A percentile compares a stretch with the other conserved stretches of the same genome.
phyloP scores from a whole-genome alignment of 2,797 vertebrate species.

The Steatocranus sp. region DNA sequence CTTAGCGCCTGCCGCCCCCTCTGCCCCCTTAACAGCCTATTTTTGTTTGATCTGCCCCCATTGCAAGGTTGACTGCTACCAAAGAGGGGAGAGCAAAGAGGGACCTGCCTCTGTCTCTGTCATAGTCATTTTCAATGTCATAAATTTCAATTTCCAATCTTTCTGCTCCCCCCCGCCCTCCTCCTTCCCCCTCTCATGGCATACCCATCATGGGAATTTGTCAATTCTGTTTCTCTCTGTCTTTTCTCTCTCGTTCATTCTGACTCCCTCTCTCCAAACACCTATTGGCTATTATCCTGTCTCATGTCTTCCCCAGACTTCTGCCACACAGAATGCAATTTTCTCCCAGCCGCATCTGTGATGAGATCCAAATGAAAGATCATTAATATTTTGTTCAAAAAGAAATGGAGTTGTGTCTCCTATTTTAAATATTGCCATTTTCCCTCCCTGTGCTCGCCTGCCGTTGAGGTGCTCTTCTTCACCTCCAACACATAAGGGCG shows the following conservation, averaged over 20 bases:
- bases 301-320: conserved; percentile 80
- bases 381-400: conserved; percentile 83
- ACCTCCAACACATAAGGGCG: conserved; percentile 34
- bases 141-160: conserved; percentile 82
- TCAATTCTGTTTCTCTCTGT: conserved; percentile 78
- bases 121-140: conserved; percentile 87
- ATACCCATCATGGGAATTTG: conserved; percentile 80
- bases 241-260: conserved; percentile 60
- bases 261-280: conserved; percentile 69
- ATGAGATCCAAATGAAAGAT: conserved; percentile 89
- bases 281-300: conserved; percentile 93
- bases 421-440: conserved; percentile 67
- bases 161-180: conserved; percentile 24
- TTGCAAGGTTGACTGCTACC: conserved; percentile 83
- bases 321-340: conserved; percentile 85
- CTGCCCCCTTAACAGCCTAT: conserved; percentile 74
- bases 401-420: conserved; percentile 67
- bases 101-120: conserved; percentile 72
- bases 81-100: conserved; percentile 70
- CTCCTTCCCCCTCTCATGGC: conserved; percentile 15
- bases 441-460: conserved; percentile 18
- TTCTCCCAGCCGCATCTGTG: conserved; percentile 75
- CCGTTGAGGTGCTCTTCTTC: conserved; percentile 37
- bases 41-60: conserved; percentile 85
- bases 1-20: conserved; percentile 16